phyloP scores from a whole-genome alignment of 1,140 invertebrate genomes.

The Aphaenogaster rudis region DNA sequence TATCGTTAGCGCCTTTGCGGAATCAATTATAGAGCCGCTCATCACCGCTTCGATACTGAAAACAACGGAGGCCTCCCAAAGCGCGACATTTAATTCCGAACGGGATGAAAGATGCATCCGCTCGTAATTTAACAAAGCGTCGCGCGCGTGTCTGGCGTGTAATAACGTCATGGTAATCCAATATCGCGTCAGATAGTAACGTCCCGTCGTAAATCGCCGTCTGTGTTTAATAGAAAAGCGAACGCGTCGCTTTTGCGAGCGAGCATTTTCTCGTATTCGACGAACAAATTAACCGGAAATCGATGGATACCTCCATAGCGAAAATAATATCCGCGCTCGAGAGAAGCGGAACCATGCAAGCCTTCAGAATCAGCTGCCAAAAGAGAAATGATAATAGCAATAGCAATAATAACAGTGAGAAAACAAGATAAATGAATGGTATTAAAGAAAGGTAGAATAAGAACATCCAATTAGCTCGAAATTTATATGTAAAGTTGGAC shows the following conservation, averaged over 20 bases:
- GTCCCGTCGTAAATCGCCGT: constrained; percentile 54
- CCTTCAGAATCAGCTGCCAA: background rate
- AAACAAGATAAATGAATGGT: background rate
- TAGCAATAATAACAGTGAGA: background rate
- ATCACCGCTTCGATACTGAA: constrained; percentile 41
- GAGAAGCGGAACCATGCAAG: background rate
- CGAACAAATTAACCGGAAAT: constrained; percentile 48
- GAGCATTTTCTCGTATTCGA: constrained; percentile 26
- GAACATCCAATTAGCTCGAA: background rate
- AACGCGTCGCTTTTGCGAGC: constrained; percentile 23
- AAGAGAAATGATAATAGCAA: background rate
- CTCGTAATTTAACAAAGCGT: constrained; percentile 65
- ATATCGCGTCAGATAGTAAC: constrained; percentile 62
- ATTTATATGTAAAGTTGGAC: background rate
- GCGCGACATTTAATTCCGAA: constrained; percentile 58
- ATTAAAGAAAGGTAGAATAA: constrained; percentile 1
- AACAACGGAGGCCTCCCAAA: constrained; percentile 17
- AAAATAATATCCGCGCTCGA: constrained; percentile 1
- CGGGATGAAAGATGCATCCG: constrained; percentile 53
- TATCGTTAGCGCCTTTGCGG: constrained; percentile 20
- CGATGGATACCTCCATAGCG: background rate
- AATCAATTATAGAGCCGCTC: constrained; percentile 48
- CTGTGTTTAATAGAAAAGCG: constrained; percentile 60
- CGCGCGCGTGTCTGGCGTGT: constrained; percentile 57
- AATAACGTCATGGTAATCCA: constrained; percentile 65